Percentiles rank a stretch among this genome's conserved stretches.
Evolutionary conservation across 2,797 vertebrate genomes (phyloP).

Genomic region (Acrocephalus scirpaceus): DNA sequence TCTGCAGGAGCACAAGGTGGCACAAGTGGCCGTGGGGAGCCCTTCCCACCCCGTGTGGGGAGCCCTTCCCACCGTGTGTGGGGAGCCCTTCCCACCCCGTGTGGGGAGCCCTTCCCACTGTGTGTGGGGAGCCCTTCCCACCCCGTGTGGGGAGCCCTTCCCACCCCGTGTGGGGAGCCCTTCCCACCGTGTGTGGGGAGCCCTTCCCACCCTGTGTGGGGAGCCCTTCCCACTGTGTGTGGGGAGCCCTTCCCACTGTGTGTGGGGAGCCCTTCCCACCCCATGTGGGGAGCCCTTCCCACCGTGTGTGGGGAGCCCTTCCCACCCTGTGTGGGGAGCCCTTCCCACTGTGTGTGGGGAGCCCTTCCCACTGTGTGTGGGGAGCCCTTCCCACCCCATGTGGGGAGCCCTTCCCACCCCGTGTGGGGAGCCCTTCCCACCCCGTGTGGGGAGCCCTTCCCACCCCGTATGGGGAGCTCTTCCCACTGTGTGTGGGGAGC

Average conservation of each 20-base stretch:
- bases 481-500: neutral
- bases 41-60: neutral
- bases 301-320: no score
- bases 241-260: neutral
- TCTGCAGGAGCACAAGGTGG: neutral
- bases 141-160: neutral
- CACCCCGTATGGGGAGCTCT: neutral
- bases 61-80: neutral
- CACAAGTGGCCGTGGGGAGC: neutral
- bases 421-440: no score
- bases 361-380: no score
- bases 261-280: no score
- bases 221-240: neutral
- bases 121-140: neutral
- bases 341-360: no score
- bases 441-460: no score
- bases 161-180: neutral
- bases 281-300: no score
- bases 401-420: no score
- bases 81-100: neutral
- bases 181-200: neutral
- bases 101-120: neutral
- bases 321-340: no score
- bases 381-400: no score
- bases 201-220: neutral